These are phyloP conservation scores for Grapholita molesta DNA, from an alignment of 1,140 invertebrate genomes.

Conservation along the genomic window DNA sequence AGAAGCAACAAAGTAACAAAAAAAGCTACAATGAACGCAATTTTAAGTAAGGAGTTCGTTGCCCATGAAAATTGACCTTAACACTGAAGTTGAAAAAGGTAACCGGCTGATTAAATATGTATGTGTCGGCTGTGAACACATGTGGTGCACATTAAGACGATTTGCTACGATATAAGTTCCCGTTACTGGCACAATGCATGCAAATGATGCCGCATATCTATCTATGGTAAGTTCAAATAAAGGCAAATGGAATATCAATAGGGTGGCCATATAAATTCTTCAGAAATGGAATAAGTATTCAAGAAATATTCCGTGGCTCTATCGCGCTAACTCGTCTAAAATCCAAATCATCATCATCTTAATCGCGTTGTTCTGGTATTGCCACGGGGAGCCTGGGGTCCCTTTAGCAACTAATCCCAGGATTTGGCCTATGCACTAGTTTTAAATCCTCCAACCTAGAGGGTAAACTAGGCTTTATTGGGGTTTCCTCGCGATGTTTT, in stretches of 20 bases:
- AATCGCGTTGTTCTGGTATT: no score
- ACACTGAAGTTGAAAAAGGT: conserved; percentile 6
- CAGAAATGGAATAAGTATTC: no score
- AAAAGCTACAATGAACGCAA: not conserved
- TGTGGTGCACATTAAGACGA: conserved; percentile 25
- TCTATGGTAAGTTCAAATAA: conserved; percentile 1
- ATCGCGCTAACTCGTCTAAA: no score
- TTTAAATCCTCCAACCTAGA: no score
- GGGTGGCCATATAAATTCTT: not conserved
- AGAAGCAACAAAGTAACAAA: not conserved
- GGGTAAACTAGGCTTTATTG: no score
- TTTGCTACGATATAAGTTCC: conserved; percentile 33
- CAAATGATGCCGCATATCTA: conserved; percentile 5
- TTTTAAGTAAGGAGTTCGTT: not conserved
- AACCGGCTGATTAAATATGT: conserved; percentile 37
- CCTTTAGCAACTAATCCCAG: no score
- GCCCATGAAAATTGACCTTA: conserved; percentile 14
- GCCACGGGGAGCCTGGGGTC: no score
- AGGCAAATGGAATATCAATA: not conserved
- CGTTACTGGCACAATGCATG: conserved; percentile 34
- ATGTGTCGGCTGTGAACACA: conserved; percentile 23
- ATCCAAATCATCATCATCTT: no score
- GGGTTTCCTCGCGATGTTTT: no score
- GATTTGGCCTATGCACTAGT: no score
- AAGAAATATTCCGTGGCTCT: no score